These are phyloP conservation scores for Prenolepis imparis DNA, from an alignment of 2,888 invertebrate genomes.

Conservation along the genomic window DNA sequence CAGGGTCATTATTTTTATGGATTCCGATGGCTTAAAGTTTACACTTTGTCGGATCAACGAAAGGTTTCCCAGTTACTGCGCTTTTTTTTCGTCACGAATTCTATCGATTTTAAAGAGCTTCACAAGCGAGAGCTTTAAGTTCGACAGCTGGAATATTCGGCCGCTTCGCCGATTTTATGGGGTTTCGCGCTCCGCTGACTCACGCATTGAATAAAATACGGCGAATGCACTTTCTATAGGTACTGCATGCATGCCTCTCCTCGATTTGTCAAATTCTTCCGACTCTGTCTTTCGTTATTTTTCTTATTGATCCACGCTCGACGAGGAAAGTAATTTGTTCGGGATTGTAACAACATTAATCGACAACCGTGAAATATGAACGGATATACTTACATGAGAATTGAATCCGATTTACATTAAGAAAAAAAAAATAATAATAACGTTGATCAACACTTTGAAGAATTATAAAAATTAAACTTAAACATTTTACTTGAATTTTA, in stretches of 20 bases:
- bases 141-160: conserved; percentile 68
- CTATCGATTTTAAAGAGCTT: conserved; percentile 61
- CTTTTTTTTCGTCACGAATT: conserved; percentile 57
- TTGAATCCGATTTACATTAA: neutral
- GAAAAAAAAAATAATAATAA: too few species aligned
- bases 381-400: neutral
- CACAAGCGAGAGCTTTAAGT: conserved; percentile 50
- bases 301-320: neutral
- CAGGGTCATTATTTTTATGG: conserved; percentile 59
- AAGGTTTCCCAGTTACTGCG: conserved; percentile 54
- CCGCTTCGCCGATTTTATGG: conserved; percentile 63
- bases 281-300: neutral
- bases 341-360: neutral
- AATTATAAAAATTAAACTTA: neutral
- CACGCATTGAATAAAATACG: neutral
- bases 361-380: neutral
- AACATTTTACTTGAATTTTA: neutral
- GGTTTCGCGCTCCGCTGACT: conserved; percentile 75
- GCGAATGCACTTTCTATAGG: neutral
- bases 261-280: conserved; percentile 18
- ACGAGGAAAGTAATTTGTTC: neutral
- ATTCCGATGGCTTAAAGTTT: conserved; percentile 51
- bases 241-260: neutral
- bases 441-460: neutral
- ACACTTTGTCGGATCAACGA: conserved; percentile 36